Evolutionary conservation across 2,113 vertebrate genomes (phyloP), one percentile per base, ranked within the genome.

Genomic region (Benthochromis sp.): DNA sequence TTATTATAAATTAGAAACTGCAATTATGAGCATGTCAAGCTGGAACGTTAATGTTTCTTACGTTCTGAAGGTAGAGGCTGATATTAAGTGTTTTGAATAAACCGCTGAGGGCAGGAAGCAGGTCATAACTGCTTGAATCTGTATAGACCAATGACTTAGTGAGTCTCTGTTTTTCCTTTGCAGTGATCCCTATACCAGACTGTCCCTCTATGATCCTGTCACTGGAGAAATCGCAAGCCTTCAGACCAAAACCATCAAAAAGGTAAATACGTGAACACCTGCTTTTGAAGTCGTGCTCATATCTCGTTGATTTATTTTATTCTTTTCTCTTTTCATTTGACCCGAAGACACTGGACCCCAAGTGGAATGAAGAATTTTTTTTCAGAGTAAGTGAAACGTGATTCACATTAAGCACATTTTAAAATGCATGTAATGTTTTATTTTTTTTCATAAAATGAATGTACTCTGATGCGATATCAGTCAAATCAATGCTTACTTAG

Each of bases 211-310:
- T 90, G 98, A 99, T 90, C 97, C 98, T 3, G 82, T 95, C 87
- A 97, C 95, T 83, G 98, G 97, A 95, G 93, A 97, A 93, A 95
- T 99, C 90, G 96, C 97, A 93, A 98, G 97, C 90, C 93, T 98
- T 88, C 99, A 99, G 93, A 99, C 98, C 19, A 99, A 98, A 96
- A 99, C 98, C 6, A 95, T 98, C 69, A 99, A 97, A 95, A 99
- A 99, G 97, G 98, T 99, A 71, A 95, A 86, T 52, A 10, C n/a
- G 2, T 54, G 11, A 69, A 53, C 6, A 21, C 34, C 3, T 38
- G 13, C 47, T 38, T 16, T 71, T 86, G 24, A 10, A 34, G 10
- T 52, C 31, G 4, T 3, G 17, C 27, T 78, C 45, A 47, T 52
- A 31, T 50, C 27, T 50, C 4, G 3, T 89, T 87, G 12, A 73